phyloP scores from a whole-genome alignment of 2,113 vertebrate species.

The Ictalurus furcatus region DNA sequence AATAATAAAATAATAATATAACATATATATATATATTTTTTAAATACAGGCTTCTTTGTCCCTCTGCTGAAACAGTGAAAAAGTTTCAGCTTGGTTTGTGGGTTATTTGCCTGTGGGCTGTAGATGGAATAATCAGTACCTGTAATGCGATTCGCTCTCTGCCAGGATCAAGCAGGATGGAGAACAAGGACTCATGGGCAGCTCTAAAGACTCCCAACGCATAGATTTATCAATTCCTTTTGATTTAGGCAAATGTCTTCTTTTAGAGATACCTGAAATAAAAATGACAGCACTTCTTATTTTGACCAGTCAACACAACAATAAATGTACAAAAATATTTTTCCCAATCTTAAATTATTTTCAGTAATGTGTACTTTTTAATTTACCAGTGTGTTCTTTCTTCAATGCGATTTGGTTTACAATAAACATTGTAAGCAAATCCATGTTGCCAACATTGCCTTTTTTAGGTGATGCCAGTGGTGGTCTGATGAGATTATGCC shows the following conservation, averaged over 20 bases:
- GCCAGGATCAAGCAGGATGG: conserved; percentile 74
- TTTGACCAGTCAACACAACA: background rate
- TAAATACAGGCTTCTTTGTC: background rate
- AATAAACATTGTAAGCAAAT: conserved; percentile 85
- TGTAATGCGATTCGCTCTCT: conserved; percentile 67
- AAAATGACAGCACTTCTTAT: background rate
- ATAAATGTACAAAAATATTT: background rate
- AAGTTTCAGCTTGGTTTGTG: background rate
- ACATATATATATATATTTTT: too few species aligned
- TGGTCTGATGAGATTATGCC: conserved; percentile 69
- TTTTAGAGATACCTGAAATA: conserved; percentile 69
- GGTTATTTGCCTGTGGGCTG: background rate
- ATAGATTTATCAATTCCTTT: conserved; percentile 59
- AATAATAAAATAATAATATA: too few species aligned
- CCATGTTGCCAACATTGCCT: conserved; percentile 76
- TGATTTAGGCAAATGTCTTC: conserved; percentile 69
- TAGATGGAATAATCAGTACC: conserved; percentile 60
- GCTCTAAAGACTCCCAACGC: conserved; percentile 69
- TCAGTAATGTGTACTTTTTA: background rate
- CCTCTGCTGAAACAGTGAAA: background rate
- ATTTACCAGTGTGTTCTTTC: conserved; percentile 78
- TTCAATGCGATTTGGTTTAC: conserved; percentile 89
- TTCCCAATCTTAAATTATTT: background rate
- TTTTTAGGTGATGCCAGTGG: conserved; percentile 60
- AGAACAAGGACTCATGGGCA: conserved; percentile 80